Evolutionary conservation across 2,113 vertebrate species (phyloP).

Genomic region (Halichoerus grypus): DNA sequence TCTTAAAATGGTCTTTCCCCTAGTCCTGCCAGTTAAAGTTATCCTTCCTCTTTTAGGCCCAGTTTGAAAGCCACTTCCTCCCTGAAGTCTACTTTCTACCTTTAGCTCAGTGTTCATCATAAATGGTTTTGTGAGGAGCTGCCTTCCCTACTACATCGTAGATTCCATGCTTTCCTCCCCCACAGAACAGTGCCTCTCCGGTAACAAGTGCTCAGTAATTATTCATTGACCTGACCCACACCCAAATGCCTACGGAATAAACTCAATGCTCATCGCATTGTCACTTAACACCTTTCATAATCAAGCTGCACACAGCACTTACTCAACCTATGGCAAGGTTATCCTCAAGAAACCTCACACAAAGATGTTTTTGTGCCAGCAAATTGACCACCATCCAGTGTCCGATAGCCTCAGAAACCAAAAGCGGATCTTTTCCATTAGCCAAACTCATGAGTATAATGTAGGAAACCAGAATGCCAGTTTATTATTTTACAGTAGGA

Average conservation of each 20-base stretch:
- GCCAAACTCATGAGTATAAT: not conserved
- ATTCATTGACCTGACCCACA: not conserved
- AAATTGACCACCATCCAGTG: not conserved
- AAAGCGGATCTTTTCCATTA: not conserved
- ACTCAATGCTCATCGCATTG: not conserved
- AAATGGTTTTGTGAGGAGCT: not conserved
- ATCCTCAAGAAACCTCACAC: not conserved
- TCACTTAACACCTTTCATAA: not conserved
- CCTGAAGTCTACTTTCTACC: not conserved
- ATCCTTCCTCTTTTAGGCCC: not conserved
- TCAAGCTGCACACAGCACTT: not conserved
- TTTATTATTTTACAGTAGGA: not conserved
- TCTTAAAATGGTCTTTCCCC: not conserved
- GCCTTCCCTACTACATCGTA: not conserved
- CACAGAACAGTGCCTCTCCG: not conserved
- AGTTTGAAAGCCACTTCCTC: not conserved
- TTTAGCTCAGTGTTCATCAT: not conserved
- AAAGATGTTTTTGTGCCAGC: not conserved
- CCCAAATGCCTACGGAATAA: not conserved
- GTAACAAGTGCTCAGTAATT: not conserved
- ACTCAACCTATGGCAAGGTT: not conserved
- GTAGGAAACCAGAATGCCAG: not conserved
- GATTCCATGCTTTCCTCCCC: not conserved
- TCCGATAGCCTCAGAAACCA: constrained; percentile 18
- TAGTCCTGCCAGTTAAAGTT: not conserved